Conservation (phyloP, 1,140 invertebrate genomes). For the Anagrus nilaparvatae region DNA sequence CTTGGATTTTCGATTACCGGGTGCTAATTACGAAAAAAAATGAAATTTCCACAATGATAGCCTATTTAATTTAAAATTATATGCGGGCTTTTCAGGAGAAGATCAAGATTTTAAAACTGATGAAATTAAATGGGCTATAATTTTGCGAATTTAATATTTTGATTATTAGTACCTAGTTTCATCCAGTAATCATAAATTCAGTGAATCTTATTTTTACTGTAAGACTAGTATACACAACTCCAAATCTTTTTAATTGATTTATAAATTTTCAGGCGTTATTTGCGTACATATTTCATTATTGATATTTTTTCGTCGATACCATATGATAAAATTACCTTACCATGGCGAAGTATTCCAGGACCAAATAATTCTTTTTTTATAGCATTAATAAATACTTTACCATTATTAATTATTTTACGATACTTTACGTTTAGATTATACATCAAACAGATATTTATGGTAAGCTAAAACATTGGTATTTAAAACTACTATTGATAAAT, state of each 20-base stretch:
- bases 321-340: slow-evolving; percentile 30
- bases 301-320: slow-evolving; percentile 33
- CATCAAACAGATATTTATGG: slow-evolving; percentile 25
- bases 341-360: slow-evolving; percentile 29
- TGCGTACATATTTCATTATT: slow-evolving; percentile 23
- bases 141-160: not conserved
- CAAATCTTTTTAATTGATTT: not conserved
- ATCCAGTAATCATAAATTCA: not conserved
- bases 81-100: no score
- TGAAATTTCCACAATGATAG: no score
- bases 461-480: no score
- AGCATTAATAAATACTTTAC: slow-evolving; percentile 13
- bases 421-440: slow-evolving; percentile 25
- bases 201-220: not conserved
- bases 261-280: slow-evolving; percentile 23
- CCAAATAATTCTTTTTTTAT: slow-evolving; percentile 17
- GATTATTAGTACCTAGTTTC: slow-evolving; percentile 1
- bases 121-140: no score
- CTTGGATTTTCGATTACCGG: no score
- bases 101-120: no score
- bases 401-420: slow-evolving; percentile 29
- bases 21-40: no score
- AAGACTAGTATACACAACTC: not conserved
- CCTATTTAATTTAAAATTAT: no score
- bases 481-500: no score